These are phyloP conservation scores for Nephrotoma appendiculata DNA, from an alignment of 2,888 invertebrate species.

Conservation along the genomic window DNA sequence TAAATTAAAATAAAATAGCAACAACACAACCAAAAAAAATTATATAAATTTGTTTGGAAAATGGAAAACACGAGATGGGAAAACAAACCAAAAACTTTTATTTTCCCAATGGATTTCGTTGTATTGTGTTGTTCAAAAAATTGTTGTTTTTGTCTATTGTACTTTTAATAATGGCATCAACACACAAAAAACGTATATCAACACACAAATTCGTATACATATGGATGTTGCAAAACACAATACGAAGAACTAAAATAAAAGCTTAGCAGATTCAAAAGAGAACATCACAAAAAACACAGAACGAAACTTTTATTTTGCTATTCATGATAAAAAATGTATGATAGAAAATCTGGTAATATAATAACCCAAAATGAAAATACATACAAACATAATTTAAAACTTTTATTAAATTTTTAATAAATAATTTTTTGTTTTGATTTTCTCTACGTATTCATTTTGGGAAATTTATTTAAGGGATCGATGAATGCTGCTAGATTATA, in stretches of 20 bases:
- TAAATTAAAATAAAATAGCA: not conserved
- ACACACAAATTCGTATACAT: not conserved
- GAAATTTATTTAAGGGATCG: not conserved
- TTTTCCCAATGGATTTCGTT: not conserved
- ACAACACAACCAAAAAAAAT: not conserved
- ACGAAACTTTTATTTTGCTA: not conserved
- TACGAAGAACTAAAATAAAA: not conserved
- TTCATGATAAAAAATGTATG: not conserved
- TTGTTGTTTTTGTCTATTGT: not conserved
- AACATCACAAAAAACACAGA: not conserved
- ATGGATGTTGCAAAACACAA: not conserved
- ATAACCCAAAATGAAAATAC: not conserved
- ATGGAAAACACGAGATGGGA: not conserved
- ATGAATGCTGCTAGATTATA: not conserved
- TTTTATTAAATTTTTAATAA: not conserved
- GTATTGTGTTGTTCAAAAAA: not conserved
- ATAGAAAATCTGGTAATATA: not conserved
- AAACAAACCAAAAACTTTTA: not conserved
- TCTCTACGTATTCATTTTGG: not conserved
- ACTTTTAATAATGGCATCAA: not conserved
- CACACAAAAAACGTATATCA: not conserved
- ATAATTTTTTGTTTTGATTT: not conserved
- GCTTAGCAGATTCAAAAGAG: not conserved
- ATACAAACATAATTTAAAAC: not conserved
- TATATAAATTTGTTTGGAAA: not conserved